These are phyloP conservation scores for Halichondria panicea DNA, from an alignment of 37 sponge, comb jelly and placozoan species.

Conservation along the genomic window DNA sequence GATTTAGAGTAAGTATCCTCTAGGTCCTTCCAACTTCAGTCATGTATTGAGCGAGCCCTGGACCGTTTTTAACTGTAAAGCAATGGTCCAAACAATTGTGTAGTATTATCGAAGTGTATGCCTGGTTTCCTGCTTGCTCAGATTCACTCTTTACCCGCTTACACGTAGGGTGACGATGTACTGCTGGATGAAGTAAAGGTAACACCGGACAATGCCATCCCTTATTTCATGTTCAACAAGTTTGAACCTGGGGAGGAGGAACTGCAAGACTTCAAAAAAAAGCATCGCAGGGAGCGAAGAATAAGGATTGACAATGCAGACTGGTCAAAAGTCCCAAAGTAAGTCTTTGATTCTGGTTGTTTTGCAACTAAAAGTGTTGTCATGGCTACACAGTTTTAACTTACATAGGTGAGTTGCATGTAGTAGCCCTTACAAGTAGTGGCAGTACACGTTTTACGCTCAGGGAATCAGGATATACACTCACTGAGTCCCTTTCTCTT, in stretches of 20 bases:
- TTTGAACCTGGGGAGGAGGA: slow-evolving; percentile 68
- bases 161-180: slow-evolving; percentile 45
- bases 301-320: slow-evolving; percentile 42
- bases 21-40: background rate
- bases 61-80: background rate
- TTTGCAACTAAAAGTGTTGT: no score
- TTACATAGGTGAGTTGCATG: no score
- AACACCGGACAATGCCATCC: slow-evolving; percentile 36
- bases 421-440: no score
- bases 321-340: slow-evolving; percentile 63
- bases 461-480: no score
- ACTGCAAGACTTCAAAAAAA: slow-evolving; percentile 35
- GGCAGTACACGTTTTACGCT: no score
- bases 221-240: slow-evolving; percentile 76
- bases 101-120: no score
- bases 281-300: slow-evolving; percentile 39
- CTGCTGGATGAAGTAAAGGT: slow-evolving; percentile 35
- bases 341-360: no score
- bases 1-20: slow-evolving; percentile 23
- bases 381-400: no score
- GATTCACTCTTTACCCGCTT: background rate
- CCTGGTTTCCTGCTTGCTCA: background rate
- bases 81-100: no score
- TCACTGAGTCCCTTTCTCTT: no score
- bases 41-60: background rate